Conservation (phyloP, 2,797 vertebrate species). For the Sparus aurata region DNA sequence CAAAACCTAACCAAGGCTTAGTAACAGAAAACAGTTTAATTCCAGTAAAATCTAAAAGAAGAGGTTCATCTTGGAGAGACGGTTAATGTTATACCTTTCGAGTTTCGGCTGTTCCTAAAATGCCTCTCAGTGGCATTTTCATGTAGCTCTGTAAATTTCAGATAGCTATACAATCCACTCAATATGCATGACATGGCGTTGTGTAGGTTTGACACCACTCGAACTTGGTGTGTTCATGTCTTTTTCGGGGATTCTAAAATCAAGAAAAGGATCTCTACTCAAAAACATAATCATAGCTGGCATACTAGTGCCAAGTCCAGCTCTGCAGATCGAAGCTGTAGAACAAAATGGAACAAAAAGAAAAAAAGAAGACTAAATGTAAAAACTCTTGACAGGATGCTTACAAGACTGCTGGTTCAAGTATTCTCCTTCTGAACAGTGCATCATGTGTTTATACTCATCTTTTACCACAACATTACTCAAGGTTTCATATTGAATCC, state of each 20-base stretch:
- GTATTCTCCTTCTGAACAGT: background rate
- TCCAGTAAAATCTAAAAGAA: background rate
- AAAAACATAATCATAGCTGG: no score
- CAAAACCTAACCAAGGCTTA: no score
- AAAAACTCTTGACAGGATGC: background rate
- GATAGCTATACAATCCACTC: background rate
- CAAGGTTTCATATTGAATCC: background rate
- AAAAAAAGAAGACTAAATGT: no score
- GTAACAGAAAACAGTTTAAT: background rate
- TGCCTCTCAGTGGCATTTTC: background rate
- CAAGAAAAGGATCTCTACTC: background rate
- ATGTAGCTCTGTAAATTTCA: background rate
- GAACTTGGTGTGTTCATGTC: background rate
- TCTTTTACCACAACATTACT: background rate
- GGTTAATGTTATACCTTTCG: background rate
- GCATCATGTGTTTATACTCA: slow-evolving; percentile 15
- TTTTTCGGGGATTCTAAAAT: background rate
- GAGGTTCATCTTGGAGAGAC: background rate
- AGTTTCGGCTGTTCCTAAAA: background rate
- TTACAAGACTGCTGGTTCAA: background rate
- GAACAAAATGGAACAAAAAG: no score
- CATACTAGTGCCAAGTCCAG: no score
- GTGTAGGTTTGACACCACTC: background rate
- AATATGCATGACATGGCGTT: background rate
- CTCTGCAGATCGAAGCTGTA: no score